Evolutionary conservation across 1,140 invertebrate genomes (phyloP).

Genomic region (Drosophila lacteicornis): DNA sequence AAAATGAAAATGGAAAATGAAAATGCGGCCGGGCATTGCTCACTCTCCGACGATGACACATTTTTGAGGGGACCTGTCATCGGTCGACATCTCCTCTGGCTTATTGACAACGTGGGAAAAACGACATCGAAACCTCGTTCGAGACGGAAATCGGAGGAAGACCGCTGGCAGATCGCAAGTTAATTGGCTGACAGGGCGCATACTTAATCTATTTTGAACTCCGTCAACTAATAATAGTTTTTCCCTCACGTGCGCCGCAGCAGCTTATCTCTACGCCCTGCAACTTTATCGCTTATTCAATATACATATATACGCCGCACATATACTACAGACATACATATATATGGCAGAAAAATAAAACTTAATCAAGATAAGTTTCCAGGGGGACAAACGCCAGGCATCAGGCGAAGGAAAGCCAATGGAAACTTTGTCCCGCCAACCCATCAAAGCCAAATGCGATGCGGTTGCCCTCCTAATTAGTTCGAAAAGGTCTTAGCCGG

Average conservation of each 20-base stretch:
- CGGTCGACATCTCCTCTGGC: slow-evolving; percentile 33
- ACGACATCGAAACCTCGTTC: not conserved
- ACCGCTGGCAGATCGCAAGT: slow-evolving; percentile 16
- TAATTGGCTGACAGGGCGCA: slow-evolving; percentile 38
- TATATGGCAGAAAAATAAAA: slow-evolving; percentile 34
- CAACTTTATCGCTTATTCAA: slow-evolving; percentile 40
- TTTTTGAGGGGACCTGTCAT: slow-evolving; percentile 36
- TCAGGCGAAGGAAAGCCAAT: slow-evolving; percentile 28
- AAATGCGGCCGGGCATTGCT: slow-evolving; percentile 34
- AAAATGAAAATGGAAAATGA: slow-evolving; percentile 46
- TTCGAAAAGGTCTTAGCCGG: slow-evolving; percentile 49
- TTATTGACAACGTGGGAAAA: slow-evolving; percentile 34
- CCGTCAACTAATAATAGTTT: slow-evolving; percentile 44
- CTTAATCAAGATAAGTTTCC: slow-evolving; percentile 47
- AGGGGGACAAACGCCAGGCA: slow-evolving; percentile 19
- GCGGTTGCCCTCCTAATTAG: slow-evolving; percentile 54
- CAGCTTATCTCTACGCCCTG: slow-evolving; percentile 32
- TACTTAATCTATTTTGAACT: slow-evolving; percentile 50
- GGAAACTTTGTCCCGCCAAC: slow-evolving; percentile 31
- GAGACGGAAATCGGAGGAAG: slow-evolving; percentile 3
- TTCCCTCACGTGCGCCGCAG: slow-evolving; percentile 39
- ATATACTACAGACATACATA: slow-evolving; percentile 16
- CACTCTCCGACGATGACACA: slow-evolving; percentile 34
- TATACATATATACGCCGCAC: slow-evolving; percentile 39
- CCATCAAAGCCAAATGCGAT: slow-evolving; percentile 52